Percentiles rank a stretch among this genome's conserved stretches.
These are phyloP conservation scores for Psilopogon haemacephalus DNA, from an alignment of 2,113 vertebrate genomes.

Conservation along the genomic window DNA sequence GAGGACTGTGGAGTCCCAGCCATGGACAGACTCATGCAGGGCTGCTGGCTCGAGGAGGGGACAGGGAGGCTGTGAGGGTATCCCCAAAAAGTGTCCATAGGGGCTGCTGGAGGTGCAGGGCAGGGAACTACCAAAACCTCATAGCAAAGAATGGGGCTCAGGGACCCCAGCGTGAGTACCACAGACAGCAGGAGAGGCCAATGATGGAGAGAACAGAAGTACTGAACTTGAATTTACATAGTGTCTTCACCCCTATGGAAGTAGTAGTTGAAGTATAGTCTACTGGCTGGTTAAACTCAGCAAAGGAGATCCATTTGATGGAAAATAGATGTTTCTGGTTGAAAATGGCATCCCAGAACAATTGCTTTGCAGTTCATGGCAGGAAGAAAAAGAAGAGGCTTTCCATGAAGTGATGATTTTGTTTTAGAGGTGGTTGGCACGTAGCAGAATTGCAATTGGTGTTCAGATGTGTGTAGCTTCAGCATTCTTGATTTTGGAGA, in stretches of 20 bases:
- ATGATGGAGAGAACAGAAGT: not conserved
- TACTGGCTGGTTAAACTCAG: not conserved
- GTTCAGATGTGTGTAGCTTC: not conserved
- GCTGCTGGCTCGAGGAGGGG: not conserved
- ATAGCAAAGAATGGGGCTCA: not conserved
- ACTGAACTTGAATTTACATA: not conserved
- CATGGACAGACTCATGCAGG: fast-evolving
- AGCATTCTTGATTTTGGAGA: not conserved
- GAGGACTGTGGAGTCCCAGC: not conserved
- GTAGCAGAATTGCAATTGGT: not conserved
- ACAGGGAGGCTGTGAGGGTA: not conserved
- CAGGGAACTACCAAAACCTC: not conserved
- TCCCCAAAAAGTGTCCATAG: not conserved
- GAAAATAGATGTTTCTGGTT: not conserved
- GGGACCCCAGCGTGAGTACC: not conserved
- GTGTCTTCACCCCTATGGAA: not conserved
- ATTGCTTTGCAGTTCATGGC: not conserved
- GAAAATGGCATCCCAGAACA: not conserved
- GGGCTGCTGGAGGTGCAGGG: not conserved
- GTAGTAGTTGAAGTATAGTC: not conserved
- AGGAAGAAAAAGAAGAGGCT: not conserved
- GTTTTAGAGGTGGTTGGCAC: not conserved
- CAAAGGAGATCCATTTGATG: not conserved
- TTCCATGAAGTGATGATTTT: not conserved
- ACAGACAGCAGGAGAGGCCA: not conserved